These are phyloP conservation scores for Alectura lathami DNA, from an alignment of 2,113 vertebrate genomes.

Conservation along the genomic window DNA sequence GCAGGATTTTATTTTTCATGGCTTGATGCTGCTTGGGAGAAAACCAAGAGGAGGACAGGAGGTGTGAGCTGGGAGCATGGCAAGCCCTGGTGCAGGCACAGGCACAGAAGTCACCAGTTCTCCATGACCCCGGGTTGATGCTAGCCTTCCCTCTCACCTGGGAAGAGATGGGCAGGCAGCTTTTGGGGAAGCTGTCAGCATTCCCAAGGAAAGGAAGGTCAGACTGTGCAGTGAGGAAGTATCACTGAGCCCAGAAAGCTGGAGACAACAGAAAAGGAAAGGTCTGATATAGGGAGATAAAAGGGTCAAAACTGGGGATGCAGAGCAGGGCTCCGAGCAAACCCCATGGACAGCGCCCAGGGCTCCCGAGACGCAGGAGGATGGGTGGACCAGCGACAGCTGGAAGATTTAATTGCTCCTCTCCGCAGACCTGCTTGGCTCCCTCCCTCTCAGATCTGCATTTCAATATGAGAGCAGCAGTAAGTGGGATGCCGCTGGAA, in stretches of 20 bases:
- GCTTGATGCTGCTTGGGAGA: neutral
- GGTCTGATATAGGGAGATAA: neutral
- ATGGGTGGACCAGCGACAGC: slow-evolving; percentile 75
- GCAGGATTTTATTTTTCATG: neutral
- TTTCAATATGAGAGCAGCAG: slow-evolving; percentile 82
- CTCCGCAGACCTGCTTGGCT: slow-evolving; percentile 67
- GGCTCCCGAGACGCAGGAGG: slow-evolving; percentile 37
- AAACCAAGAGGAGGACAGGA: neutral
- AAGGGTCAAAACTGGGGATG: neutral
- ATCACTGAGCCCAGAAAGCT: neutral
- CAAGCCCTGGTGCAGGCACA: neutral
- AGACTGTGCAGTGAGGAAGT: neutral
- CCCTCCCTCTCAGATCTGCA: slow-evolving; percentile 79
- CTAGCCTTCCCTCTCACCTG: neutral
- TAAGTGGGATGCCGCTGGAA: slow-evolving; percentile 80
- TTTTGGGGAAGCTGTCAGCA: neutral
- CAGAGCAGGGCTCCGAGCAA: neutral
- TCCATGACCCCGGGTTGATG: neutral
- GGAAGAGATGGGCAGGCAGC: neutral
- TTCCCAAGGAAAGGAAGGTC: neutral
- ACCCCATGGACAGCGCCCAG: neutral
- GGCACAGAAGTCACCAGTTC: neutral
- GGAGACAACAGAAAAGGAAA: neutral
- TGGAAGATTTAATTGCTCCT: slow-evolving; percentile 83
- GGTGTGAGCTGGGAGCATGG: neutral